A percentile compares a stretch with the other conserved stretches of the same genome.
Conservation (phyloP, 2,888 invertebrate genomes). For the Leptinotarsa rubiginosa region DNA sequence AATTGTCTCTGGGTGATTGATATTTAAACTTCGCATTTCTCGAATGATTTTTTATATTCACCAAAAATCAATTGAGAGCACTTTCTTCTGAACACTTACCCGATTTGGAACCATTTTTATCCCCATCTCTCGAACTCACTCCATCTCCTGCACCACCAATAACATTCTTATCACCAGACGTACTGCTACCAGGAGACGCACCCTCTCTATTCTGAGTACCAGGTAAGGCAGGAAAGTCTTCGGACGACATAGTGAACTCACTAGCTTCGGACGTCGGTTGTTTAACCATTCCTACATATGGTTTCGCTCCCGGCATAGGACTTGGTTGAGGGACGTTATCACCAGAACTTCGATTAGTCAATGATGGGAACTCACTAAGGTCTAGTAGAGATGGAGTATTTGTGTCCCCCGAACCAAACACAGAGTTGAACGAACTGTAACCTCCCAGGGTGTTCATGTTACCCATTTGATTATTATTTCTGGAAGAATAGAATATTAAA, state of each 20-base stretch:
- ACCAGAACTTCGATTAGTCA: slow-evolving; percentile 85
- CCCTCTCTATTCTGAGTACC: slow-evolving; percentile 85
- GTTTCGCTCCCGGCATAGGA: slow-evolving; percentile 91
- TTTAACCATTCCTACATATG: slow-evolving; percentile 96
- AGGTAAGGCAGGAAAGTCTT: slow-evolving; percentile 99
- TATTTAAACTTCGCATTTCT: too few relatives aligned
- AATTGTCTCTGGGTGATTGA: too few relatives aligned
- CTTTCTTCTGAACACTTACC: slow-evolving; percentile 46
- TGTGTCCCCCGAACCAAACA: slow-evolving; percentile 76
- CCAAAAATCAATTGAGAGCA: too few relatives aligned
- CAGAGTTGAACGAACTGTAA: slow-evolving; percentile 78
- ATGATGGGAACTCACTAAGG: slow-evolving; percentile 92
- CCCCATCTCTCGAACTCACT: slow-evolving; percentile 55
- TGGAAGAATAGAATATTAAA: slow-evolving; percentile 48
- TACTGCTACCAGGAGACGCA: slow-evolving; percentile 72
- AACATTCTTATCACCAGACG: slow-evolving; percentile 52
- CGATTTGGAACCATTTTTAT: slow-evolving; percentile 58
- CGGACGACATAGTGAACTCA: slow-evolving; percentile 97
- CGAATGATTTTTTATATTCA: too few relatives aligned
- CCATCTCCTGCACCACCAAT: slow-evolving; percentile 57
- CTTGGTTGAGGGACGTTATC: slow-evolving; percentile 82
- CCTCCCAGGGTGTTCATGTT: slow-evolving; percentile 75
- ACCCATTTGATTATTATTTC: slow-evolving; percentile 72
- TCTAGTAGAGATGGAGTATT: slow-evolving; percentile 87
- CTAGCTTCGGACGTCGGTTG: slow-evolving; percentile 87